These are phyloP conservation scores for Muschampia plurimacula DNA, from an alignment of 2,888 invertebrate species.

Conservation along the genomic window DNA sequence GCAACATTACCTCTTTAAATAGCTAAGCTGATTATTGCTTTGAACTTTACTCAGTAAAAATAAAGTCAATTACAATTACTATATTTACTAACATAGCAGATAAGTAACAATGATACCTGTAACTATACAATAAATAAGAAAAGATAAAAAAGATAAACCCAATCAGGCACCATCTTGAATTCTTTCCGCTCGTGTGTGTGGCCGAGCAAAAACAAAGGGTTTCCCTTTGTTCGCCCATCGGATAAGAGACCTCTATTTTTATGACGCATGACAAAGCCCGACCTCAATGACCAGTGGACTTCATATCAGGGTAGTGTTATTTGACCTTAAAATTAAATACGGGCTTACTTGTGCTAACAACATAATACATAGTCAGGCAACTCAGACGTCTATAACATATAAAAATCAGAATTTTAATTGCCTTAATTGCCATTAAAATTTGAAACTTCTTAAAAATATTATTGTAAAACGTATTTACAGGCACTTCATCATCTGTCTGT, in stretches of 20 bases:
- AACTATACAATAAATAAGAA: neutral
- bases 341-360: neutral
- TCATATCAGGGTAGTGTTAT: slow-evolving; percentile 12
- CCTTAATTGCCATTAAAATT: neutral
- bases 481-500: no score
- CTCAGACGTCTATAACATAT: no score
- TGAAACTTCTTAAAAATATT: no score
- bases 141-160: slow-evolving; percentile 5
- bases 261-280: slow-evolving; percentile 19
- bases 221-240: slow-evolving; percentile 11
- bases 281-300: slow-evolving; percentile 18
- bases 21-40: no score
- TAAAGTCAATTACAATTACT: neutral
- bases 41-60: neutral
- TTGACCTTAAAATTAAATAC: neutral
- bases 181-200: slow-evolving; percentile 28
- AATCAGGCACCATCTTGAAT: slow-evolving; percentile 27
- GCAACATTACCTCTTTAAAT: no score
- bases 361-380: no score
- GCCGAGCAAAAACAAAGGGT: slow-evolving; percentile 14
- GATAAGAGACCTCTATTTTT: slow-evolving; percentile 31
- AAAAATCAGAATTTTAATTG: neutral
- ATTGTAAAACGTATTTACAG: no score
- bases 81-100: neutral
- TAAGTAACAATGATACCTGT: neutral